Evolutionary conservation across 1,140 invertebrate genomes (phyloP), one percentile per base, ranked within the genome.

Genomic region (Grapholita molesta): DNA sequence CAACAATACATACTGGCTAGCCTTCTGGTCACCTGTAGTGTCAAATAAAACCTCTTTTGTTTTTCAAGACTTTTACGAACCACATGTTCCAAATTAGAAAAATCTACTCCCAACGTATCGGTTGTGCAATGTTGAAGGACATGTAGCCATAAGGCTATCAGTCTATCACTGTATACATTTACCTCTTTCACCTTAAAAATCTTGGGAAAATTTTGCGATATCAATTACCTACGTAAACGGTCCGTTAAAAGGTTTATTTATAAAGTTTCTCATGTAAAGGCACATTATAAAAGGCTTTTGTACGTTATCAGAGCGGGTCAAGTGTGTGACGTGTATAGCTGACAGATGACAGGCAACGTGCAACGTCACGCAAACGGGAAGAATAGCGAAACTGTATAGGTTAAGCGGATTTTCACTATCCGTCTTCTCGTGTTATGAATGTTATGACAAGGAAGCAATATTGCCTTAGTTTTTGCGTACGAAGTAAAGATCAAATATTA

Each of bases 321-420:
- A 42, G 28, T 30, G 28, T 30, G 7, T 30, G 18, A 48, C 42
- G 42, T 48, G 38, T 18, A 42, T 48, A 48, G 18, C n/a, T 48
- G 42, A 48, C 42, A 2, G 42, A 48, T 48, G 42, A 48, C 42
- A 21, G 42, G 42, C 15, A 48, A 21, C 42, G 42, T 48, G 42
- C 42, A 1, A 9, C 42, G 42, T 48, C 42, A 48, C 42, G 42
- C 5, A 42, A 0, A 7, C 15, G 21, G 18, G 42, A 48, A 48
- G 42, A 48, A 48, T 48, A 18, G 42, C 18, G 42, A 48, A 15
- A 42, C 38, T 6, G 18, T 48, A 18, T 18, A 21, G 42, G 42
- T 21, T 21, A 61, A 61, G 55, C 28, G 28, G 55, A 18, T 61
- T 61, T 61, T 28, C 24, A 61, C 55, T 25, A 61, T 61, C 55